phyloP scores from a whole-genome alignment of 2,888 invertebrate genomes.

The Rotaria macrura region DNA sequence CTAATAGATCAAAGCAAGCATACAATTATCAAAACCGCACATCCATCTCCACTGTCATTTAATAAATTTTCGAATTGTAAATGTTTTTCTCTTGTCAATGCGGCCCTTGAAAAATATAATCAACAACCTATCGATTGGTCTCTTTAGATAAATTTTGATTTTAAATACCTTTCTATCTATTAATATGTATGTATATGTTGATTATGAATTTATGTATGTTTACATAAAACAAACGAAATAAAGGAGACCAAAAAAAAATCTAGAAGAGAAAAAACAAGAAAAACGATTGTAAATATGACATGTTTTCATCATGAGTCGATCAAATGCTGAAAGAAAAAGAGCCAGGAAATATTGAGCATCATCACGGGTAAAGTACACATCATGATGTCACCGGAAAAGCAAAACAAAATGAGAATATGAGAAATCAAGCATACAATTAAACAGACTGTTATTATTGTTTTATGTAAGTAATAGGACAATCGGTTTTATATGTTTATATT shows the following conservation, averaged over 20 bases:
- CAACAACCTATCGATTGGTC: constrained; percentile 40
- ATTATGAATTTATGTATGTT: not conserved
- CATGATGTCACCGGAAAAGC: not conserved
- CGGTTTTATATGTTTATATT: too few relatives aligned
- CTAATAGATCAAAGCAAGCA: constrained; percentile 41
- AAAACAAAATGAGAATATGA: not conserved
- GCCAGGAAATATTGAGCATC: not conserved
- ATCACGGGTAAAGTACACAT: not conserved
- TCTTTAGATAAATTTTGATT: constrained; percentile 17
- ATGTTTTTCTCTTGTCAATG: constrained; percentile 42
- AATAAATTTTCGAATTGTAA: constrained; percentile 41
- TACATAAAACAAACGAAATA: not conserved
- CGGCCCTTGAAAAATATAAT: constrained; percentile 37
- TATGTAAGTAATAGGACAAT: too few relatives aligned
- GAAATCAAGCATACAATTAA: not conserved
- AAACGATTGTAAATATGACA: not conserved
- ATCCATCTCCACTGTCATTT: constrained; percentile 44
- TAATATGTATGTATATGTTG: not conserved
- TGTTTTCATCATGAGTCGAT: not conserved
- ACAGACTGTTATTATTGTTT: too few relatives aligned
- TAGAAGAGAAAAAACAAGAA: not conserved
- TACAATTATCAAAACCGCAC: constrained; percentile 41
- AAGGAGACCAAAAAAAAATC: not conserved
- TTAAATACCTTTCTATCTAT: not conserved
- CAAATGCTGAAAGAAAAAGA: not conserved